Evolutionary conservation across 2,797 vertebrate species (phyloP).

Genomic region (Bovichtus variegatus): DNA sequence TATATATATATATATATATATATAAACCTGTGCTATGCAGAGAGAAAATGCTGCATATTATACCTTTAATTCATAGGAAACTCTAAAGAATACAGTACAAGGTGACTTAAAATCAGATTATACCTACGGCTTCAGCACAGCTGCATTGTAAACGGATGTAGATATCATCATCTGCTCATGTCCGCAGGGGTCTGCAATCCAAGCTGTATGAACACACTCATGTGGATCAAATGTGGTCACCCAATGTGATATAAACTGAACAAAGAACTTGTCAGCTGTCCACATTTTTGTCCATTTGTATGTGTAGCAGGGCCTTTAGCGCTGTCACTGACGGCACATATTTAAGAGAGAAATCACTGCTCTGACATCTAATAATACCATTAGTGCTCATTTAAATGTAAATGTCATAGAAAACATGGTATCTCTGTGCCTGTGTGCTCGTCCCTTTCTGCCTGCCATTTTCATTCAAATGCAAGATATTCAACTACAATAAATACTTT

Average conservation of each 20-base stretch:
- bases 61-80: background rate
- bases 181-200: background rate
- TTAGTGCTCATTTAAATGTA: conserved; percentile 1
- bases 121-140: background rate
- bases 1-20: too few species aligned
- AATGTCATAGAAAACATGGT: background rate
- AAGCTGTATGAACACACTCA: background rate
- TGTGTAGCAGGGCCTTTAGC: background rate
- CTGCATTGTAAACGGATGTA: background rate
- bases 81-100: background rate
- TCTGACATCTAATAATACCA: background rate
- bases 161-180: background rate
- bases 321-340: background rate
- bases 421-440: background rate
- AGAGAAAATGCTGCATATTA: too few species aligned
- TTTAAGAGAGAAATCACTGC: conserved; percentile 4
- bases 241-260: background rate
- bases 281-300: background rate
- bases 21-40: too few species aligned
- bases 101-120: background rate
- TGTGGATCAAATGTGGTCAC: background rate
- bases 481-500: background rate
- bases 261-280: background rate
- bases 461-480: conserved; percentile 10
- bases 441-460: background rate